These are phyloP conservation scores for Pseudopipra pipra DNA, from an alignment of 2,113 vertebrate species.

Conservation along the genomic window DNA sequence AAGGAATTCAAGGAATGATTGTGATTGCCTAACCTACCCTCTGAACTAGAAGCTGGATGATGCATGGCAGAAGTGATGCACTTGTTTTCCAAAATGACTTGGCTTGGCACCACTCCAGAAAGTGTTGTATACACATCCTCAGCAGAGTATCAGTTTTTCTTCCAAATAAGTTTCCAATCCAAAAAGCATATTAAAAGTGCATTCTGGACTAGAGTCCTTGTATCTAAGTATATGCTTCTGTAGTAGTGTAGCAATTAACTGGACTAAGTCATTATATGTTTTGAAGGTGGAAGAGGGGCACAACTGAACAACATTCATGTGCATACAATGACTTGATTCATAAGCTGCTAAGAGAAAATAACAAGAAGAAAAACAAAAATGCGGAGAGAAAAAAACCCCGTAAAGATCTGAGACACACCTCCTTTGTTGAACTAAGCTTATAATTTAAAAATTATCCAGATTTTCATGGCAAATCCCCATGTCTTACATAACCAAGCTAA, in stretches of 20 bases:
- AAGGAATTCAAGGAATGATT: not conserved
- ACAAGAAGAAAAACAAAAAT: not conserved
- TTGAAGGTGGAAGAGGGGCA: not conserved
- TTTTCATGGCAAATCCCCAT: not conserved
- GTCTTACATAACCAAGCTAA: not conserved
- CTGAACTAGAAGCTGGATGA: not conserved
- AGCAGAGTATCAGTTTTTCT: not conserved
- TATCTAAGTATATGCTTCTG: not conserved
- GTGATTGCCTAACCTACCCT: not conserved
- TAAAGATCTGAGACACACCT: not conserved
- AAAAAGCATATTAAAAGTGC: not conserved
- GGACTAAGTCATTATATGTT: not conserved
- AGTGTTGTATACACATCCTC: not conserved
- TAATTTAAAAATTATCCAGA: not conserved
- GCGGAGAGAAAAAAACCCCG: not conserved
- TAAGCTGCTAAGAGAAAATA: not conserved
- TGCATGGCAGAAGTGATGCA: not conserved
- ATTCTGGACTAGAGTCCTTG: not conserved
- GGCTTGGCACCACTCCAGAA: not conserved
- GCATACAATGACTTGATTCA: not conserved
- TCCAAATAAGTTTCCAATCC: not conserved
- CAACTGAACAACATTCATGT: not conserved
- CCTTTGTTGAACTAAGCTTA: not conserved
- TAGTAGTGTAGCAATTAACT: not conserved
- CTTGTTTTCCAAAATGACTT: not conserved